Percentiles rank a stretch among this genome's conserved stretches.
These are phyloP conservation scores for Ploceus nigricollis DNA, from an alignment of 2,113 vertebrate genomes.

Conservation along the genomic window DNA sequence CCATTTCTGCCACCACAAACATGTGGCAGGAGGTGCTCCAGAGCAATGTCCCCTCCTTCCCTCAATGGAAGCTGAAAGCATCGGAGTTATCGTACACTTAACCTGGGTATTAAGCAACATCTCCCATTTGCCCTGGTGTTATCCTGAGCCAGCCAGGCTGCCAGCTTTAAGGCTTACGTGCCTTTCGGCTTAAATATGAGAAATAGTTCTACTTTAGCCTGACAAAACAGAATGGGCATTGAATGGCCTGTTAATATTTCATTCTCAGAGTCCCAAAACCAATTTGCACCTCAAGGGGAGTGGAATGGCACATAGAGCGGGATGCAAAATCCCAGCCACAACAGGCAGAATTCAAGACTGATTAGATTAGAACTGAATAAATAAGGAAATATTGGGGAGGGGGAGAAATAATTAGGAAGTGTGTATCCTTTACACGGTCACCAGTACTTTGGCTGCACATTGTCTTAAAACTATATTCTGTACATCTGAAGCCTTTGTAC, in stretches of 20 bases:
- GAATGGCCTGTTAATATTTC: not conserved
- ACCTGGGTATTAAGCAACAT: conserved; percentile 21
- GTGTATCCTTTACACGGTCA: not conserved
- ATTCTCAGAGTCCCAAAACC: not conserved
- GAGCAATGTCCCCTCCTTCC: not conserved
- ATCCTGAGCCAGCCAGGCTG: not conserved
- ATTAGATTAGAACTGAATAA: not conserved
- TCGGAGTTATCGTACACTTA: not conserved
- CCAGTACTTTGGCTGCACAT: not conserved
- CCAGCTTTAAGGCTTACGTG: conserved; percentile 1
- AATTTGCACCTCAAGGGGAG: conserved; percentile 19
- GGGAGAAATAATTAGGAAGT: not conserved
- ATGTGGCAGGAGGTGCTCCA: not conserved
- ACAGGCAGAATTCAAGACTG: not conserved
- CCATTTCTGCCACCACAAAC: not conserved
- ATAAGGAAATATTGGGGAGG: not conserved
- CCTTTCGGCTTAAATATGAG: conserved; percentile 17
- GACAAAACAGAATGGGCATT: not conserved
- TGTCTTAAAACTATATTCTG: not conserved
- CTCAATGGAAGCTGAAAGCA: not conserved
- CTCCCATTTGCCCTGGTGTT: not conserved
- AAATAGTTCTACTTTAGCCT: conserved; percentile 5
- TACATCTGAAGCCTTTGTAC: not conserved
- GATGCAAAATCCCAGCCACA: not conserved
- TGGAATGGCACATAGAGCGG: not conserved